Evolutionary conservation across 2,888 invertebrate genomes (phyloP).

Genomic region (Athetis lepigone): DNA sequence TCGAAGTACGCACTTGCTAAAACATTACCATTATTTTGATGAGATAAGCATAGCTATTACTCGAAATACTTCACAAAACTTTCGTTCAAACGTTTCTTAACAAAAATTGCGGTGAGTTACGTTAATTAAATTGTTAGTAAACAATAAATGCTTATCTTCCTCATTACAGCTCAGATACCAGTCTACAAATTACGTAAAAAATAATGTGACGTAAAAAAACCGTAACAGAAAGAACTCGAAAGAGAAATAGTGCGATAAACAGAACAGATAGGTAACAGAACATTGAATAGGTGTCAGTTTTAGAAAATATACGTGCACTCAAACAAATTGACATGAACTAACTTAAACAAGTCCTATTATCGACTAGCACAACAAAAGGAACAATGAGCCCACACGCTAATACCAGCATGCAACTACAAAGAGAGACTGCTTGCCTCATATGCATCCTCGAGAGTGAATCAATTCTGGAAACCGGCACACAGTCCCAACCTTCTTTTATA

Average conservation of each 20-base stretch:
- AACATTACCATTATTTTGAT: slow-evolving; percentile 45
- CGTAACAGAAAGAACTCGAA: slow-evolving; percentile 53
- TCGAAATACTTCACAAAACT: slow-evolving; percentile 56
- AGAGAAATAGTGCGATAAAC: slow-evolving; percentile 55
- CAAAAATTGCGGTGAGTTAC: slow-evolving; percentile 66
- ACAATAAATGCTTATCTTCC: slow-evolving; percentile 67
- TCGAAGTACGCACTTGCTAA: slow-evolving; percentile 12
- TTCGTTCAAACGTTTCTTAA: slow-evolving; percentile 69
- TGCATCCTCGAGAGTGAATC: slow-evolving; percentile 87
- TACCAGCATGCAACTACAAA: slow-evolving; percentile 76
- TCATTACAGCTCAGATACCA: slow-evolving; percentile 60
- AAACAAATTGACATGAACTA: slow-evolving; percentile 57
- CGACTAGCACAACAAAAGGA: slow-evolving; percentile 51
- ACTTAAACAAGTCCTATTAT: slow-evolving; percentile 39
- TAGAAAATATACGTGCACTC: slow-evolving; percentile 57
- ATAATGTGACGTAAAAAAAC: slow-evolving; percentile 32
- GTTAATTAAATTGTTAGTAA: slow-evolving; percentile 71
- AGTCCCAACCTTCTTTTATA: slow-evolving; percentile 75
- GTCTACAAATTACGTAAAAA: slow-evolving; percentile 42
- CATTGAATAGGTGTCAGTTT: slow-evolving; percentile 51
- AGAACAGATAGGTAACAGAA: slow-evolving; percentile 57
- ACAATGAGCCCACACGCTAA: slow-evolving; percentile 60
- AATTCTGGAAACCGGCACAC: slow-evolving; percentile 77
- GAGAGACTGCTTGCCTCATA: slow-evolving; percentile 88
- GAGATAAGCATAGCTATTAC: slow-evolving; percentile 62